Base-by-base conservation (phyloP, 2,113 vertebrate species). In the Leuciscus idus region DNA sequence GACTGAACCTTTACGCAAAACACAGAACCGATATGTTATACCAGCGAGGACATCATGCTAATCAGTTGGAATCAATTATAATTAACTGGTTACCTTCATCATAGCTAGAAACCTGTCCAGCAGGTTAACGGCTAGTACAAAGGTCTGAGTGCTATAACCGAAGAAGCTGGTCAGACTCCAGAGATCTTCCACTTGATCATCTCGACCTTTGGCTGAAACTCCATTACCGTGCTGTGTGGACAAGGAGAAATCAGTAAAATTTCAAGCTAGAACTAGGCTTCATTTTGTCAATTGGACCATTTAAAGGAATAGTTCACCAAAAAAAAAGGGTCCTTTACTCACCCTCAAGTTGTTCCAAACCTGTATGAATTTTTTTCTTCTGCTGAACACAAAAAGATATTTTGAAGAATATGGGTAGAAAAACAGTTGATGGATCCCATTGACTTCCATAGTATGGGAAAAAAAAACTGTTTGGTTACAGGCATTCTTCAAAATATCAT, bases 151-250 rank as follows among this genome's bases (percentile, higher is more conserved):
- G 89, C 96, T 95, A 93, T 97, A 98, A 73, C 97, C 97, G 1
- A 99, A 99, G 90, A 99, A 99, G 93, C 95, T 99, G 87, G 96
- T 97, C 90, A 99, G 93, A 57, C 98, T 98, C 96, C 97, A 97
- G 52, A 99, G 95, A 90, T 99, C 98, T 93, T 99, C 97, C 83
- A 97, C 98, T 94, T 97, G 96, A 89, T 95, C 95, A 78, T 99
- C 96, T 90, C 98, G 96, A 91, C 96, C 94, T 92, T 95, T 96
- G 2, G 97, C 95, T 59, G 96, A 98, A 89, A 99, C 94, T 73
- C 95, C 92, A 12, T 94, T 95, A 84, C 96, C 96, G 80, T 95
- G 96, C 97, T 99, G 87, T 0, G 39, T 46, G 15, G 28, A 77
- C 11, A 11, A 78, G 19, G 11, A 64, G 46, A 72, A 75, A 39